Evolutionary conservation across 1,140 invertebrate species (phyloP), one percentile per base, ranked within the genome.

Genomic region (Drosophila mayri): DNA sequence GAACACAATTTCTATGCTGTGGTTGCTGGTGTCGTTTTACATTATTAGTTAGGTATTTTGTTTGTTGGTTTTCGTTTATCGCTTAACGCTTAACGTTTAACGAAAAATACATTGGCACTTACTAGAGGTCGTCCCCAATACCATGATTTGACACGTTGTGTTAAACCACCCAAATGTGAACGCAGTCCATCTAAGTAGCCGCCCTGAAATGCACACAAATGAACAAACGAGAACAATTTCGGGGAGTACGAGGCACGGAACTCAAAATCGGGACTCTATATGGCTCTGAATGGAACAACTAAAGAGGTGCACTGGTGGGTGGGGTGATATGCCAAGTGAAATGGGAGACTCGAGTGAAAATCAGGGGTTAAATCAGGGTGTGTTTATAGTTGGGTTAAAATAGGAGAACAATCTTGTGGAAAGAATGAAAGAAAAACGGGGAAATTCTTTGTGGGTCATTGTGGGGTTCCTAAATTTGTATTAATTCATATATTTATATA

Each of bases 91-190:
- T 66, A 70, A 81, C 46, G 49, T 80, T 75, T 55, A 68, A 91
- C 82, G 88, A 91, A 91, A 91, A 92, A 92, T 92, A 92, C 90
- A 91, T 90, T 90, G 91, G 94, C 95, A 97, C 97, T 97, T 97
- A 97, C 97, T 95, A 97, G 96, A 96, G 96, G 96, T 95, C 96
- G 96, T 95, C 96, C 97, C 96, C 96, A 97, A 96, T 97, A 97
- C 97, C 97, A 97, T 94, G 96, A 97, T 95, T 97, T 97, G 94
- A 97, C 96, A 95, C 96, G 97, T 95, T 97, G 96, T 94, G 97
- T 97, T 95, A 96, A 96, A 94, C 96, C 96, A 95, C 96, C 97
- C 94, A 97, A 96, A 94, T 97, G 96, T 94, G 96, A 96, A 94
- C 96, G 96, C 94, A 97, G 96, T 94, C 96, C 96, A 95, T 96